Conservation (phyloP, 2,797 vertebrate species). For the Mus caroli region DNA sequence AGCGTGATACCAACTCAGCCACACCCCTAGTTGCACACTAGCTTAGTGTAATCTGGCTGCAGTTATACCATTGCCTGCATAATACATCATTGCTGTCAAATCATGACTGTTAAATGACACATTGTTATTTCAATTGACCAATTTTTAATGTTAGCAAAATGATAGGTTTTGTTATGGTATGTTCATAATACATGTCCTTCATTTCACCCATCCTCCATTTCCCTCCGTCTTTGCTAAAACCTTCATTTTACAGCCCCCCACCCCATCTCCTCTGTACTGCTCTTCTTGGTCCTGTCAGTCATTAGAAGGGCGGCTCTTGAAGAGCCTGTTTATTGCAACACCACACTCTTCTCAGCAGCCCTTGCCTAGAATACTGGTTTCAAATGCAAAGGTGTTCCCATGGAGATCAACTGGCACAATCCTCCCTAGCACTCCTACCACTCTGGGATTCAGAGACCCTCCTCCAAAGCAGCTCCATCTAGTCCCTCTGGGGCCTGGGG, state of each 20-base stretch:
- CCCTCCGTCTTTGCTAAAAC: neutral
- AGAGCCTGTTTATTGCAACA: neutral
- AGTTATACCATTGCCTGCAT: neutral
- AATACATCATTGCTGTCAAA: no score
- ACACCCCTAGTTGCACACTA: no score
- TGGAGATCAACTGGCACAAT: neutral
- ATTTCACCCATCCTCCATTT: neutral
- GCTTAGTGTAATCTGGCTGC: neutral
- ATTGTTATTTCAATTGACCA: neutral
- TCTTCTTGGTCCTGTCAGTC: neutral
- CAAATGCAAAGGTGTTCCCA: neutral
- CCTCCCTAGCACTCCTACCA: neutral
- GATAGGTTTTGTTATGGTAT: neutral
- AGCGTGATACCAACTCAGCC: neutral
- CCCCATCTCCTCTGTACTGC: neutral
- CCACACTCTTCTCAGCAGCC: neutral
- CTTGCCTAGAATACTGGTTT: neutral
- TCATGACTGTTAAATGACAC: neutral
- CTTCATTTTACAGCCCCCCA: no score
- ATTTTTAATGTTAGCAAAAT: neutral
- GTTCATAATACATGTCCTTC: neutral
- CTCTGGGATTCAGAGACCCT: neutral
- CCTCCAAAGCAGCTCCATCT: neutral
- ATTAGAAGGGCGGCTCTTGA: neutral
- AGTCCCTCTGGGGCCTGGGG: accelerated